Evolutionary conservation across 2,888 invertebrate species (phyloP).

Genomic region (Ferrisia virgata): DNA sequence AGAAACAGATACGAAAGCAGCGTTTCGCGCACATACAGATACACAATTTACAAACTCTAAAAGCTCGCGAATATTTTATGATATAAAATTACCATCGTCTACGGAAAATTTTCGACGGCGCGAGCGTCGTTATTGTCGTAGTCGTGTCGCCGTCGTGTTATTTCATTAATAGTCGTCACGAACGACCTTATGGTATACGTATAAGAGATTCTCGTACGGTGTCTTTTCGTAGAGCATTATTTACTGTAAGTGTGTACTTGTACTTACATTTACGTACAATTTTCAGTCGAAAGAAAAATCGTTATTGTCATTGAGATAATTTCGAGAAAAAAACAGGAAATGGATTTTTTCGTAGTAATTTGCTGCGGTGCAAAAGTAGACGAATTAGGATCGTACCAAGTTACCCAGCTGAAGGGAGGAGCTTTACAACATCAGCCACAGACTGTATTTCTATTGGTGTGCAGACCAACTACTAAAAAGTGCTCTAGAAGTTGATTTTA

Average conservation of each 20-base stretch:
- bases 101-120: neutral
- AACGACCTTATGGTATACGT: neutral
- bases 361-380: too few relatives aligned
- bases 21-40: neutral
- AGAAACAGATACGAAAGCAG: neutral
- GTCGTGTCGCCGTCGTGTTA: neutral
- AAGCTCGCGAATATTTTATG: slow-evolving; percentile 17
- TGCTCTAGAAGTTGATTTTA: too few relatives aligned
- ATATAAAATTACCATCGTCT: neutral
- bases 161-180: neutral
- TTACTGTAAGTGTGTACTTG: too few relatives aligned
- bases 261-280: neutral
- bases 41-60: slow-evolving; percentile 14
- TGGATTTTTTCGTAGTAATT: too few relatives aligned
- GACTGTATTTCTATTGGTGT: too few relatives aligned
- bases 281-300: neutral
- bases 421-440: too few relatives aligned
- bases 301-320: too few relatives aligned
- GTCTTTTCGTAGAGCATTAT: too few relatives aligned
- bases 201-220: neutral
- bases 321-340: too few relatives aligned
- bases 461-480: too few relatives aligned
- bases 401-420: too few relatives aligned
- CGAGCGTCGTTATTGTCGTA: neutral
- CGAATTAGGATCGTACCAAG: too few relatives aligned